These are phyloP conservation scores for Megalops cyprinoides DNA, from an alignment of 2,797 vertebrate species.

Conservation along the genomic window DNA sequence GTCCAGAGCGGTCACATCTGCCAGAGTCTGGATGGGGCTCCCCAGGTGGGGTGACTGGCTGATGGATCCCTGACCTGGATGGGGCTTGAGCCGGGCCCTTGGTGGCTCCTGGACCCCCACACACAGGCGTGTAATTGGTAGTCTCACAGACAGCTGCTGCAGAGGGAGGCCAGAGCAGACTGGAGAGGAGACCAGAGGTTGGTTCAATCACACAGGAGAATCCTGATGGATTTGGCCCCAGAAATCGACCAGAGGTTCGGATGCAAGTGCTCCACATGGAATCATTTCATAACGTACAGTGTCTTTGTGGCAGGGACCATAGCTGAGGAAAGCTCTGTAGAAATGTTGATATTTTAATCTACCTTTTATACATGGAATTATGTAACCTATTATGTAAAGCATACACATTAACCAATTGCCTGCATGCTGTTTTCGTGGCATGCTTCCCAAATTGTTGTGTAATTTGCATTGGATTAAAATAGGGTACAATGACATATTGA, in stretches of 20 bases:
- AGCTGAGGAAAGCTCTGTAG: neutral
- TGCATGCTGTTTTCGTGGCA: too few relatives aligned
- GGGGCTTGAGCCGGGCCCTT: slow-evolving; percentile 6
- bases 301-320: too few relatives aligned
- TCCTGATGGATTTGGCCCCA: neutral
- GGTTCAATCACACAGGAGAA: neutral
- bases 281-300: too few relatives aligned
- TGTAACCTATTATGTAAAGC: neutral
- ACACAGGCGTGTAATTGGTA: slow-evolving; percentile 60
- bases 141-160: slow-evolving; percentile 57
- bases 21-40: slow-evolving; percentile 31
- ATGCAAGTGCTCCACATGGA: neutral
- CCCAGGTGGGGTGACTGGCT: slow-evolving; percentile 31
- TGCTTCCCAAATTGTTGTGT: too few relatives aligned
- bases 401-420: too few relatives aligned
- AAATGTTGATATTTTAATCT: neutral
- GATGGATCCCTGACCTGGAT: slow-evolving; percentile 30
- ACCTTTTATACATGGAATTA: neutral
- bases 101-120: neutral
- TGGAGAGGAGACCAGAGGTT: slow-evolving; percentile 41
- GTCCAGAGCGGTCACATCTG: slow-evolving; percentile 34
- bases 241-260: neutral
- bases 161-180: slow-evolving; percentile 59
- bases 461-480: too few relatives aligned
- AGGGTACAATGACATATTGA: too few relatives aligned